Percentiles rank a stretch among this genome's conserved stretches.
These are phyloP conservation scores for Phyto melanocephala DNA, from an alignment of 2,888 invertebrate genomes.

Conservation along the genomic window DNA sequence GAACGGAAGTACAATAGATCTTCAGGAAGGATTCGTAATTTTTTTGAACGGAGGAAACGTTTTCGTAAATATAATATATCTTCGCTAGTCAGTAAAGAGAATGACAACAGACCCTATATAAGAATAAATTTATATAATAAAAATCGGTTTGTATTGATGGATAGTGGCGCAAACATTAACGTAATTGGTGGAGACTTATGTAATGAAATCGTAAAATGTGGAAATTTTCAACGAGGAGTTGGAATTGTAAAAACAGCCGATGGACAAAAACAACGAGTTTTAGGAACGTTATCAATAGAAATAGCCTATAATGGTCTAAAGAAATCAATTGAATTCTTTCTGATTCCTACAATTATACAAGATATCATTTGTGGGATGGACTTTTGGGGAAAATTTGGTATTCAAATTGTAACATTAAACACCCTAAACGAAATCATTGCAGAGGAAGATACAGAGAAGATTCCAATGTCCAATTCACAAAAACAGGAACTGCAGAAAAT, in stretches of 20 bases:
- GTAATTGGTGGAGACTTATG: not conserved
- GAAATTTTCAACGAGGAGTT: not conserved
- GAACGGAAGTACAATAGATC: not conserved
- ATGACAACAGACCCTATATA: not conserved
- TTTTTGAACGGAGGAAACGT: not conserved
- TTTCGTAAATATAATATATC: not conserved
- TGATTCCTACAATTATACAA: not conserved
- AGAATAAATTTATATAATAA: not conserved
- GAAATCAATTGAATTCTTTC: not conserved
- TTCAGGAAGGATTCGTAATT: not conserved
- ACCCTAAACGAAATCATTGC: not conserved
- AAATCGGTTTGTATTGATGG: not conserved
- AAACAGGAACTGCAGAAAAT: not conserved
- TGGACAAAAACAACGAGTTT: not conserved
- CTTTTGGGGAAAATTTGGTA: too few species aligned
- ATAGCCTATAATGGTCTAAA: not conserved
- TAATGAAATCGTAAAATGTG: not conserved
- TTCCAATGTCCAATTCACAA: not conserved
- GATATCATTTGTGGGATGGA: not conserved
- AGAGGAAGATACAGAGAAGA: not conserved
- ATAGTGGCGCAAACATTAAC: not conserved
- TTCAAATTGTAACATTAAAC: not conserved
- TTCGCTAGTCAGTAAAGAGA: not conserved
- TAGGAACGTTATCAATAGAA: not conserved
- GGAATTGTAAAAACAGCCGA: not conserved